Evolutionary conservation across 1,140 invertebrate species (phyloP), one percentile per base, ranked within the genome.

Genomic region (Argopecten irradians): DNA sequence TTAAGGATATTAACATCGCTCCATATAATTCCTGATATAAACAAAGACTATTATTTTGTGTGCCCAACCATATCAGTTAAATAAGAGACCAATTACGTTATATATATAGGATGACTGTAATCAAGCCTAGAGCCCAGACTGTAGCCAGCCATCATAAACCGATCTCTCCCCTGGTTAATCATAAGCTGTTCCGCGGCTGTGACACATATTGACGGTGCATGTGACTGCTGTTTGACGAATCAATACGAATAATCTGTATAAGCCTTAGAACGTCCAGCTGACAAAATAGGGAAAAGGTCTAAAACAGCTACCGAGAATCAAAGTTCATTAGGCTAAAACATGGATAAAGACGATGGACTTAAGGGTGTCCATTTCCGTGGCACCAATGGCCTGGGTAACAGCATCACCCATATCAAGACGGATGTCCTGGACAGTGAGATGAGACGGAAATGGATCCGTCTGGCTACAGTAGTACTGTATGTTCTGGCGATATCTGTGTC

Each of bases 401-500:
- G 55, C 55, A 71, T n/a, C 55, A 71, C 22, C 55, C 55, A 71
- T 28, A n/a, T 71, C n/a, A 71, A 71, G 55, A 16, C 55, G 1
- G 55, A 71, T 11, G 55, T 71, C 55, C n/a, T 71, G 55, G 55
- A 28, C 3, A 71, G 28, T n/a, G 55, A 71, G 28, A 71, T 71
- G 55, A 71, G 55, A 28, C 55, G 55, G 55, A 71, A 71, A 22
- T 90, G 87, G 84, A 84, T 87, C 28, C 84, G 89, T 32, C 39
- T 85, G 32, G 41, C 84, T 13, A 90, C 89, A 3, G 89, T 90
- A 19, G n/a, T 90, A 16, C n/a, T 90, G 11, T 90, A 88, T 33
- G 86, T 90, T 0, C 82, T 84, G 1, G 28, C 83, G 34, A 86
- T 90, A 19, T 88, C 89, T 28, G 34, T 90, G 35, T 88, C 85